Conservation (phyloP, 1,140 invertebrate genomes). For the Globodera ellingtonae region DNA sequence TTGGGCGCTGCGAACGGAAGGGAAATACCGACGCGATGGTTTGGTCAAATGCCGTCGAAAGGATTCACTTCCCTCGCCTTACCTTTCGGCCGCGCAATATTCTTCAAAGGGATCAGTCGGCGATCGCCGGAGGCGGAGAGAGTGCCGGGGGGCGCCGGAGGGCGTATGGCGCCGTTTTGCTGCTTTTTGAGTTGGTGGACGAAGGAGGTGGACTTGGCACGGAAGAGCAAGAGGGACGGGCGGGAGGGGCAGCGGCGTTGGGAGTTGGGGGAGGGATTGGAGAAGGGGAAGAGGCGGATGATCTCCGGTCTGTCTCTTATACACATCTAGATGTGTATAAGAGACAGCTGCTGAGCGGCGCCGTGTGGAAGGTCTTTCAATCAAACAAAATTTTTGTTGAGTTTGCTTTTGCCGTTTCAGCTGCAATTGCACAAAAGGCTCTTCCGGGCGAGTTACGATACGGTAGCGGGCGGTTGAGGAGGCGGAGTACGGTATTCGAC, state of each 20-base stretch:
- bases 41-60: neutral
- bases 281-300: constrained; percentile 1
- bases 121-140: neutral
- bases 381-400: neutral
- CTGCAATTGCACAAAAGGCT: constrained; percentile 59
- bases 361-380: constrained; percentile 55
- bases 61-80: neutral
- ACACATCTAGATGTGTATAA: too few relatives aligned
- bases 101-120: neutral
- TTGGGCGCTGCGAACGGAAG: neutral
- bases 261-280: neutral
- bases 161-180: neutral
- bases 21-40: neutral
- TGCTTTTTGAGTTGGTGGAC: neutral
- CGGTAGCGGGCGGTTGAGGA: constrained; percentile 56
- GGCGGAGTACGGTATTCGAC: neutral
- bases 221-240: neutral
- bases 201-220: neutral
- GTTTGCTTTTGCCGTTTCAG: neutral
- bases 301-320: too few relatives aligned
- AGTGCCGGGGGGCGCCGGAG: neutral
- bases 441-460: constrained; percentile 58
- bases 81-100: neutral
- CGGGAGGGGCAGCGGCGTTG: neutral
- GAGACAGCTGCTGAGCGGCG: constrained; percentile 57